These are phyloP conservation scores for Itoplectis maculator DNA, from an alignment of 2,888 invertebrate species.

Conservation along the genomic window DNA sequence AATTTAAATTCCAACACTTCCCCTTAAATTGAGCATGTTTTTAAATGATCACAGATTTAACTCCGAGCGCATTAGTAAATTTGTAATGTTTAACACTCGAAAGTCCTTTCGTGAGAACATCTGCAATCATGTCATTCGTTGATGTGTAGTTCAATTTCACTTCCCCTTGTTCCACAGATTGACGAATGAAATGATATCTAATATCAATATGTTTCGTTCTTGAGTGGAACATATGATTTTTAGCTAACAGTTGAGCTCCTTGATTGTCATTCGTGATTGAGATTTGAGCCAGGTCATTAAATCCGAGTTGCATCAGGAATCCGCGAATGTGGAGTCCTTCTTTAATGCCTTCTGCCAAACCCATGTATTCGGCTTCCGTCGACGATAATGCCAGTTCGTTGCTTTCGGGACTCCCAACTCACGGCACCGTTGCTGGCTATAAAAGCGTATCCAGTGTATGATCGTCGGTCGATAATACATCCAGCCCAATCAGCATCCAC, in stretches of 20 bases:
- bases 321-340: conserved; percentile 5
- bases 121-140: conserved; percentile 1
- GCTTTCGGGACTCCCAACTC: background rate
- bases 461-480: conserved; percentile 8
- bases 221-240: conserved; percentile 49
- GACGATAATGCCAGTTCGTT: conserved; percentile 12
- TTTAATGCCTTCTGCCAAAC: background rate
- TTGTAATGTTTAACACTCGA: background rate
- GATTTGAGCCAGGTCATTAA: background rate
- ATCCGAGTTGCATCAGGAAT: background rate
- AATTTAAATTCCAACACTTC: conserved; percentile 6
- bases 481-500: conserved; percentile 7
- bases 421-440: background rate
- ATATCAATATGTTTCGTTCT: conserved; percentile 68
- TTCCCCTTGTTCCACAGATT: conserved; percentile 76
- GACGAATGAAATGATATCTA: conserved; percentile 66
- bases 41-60: background rate
- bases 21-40: background rate
- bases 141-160: conserved; percentile 86
- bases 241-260: conserved; percentile 14
- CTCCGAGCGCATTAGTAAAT: background rate
- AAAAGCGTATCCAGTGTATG: background rate
- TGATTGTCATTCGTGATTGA: background rate
- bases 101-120: background rate
- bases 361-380: background rate